Conservation (phyloP, 2,113 vertebrate species). For the Gulo gulo region DNA sequence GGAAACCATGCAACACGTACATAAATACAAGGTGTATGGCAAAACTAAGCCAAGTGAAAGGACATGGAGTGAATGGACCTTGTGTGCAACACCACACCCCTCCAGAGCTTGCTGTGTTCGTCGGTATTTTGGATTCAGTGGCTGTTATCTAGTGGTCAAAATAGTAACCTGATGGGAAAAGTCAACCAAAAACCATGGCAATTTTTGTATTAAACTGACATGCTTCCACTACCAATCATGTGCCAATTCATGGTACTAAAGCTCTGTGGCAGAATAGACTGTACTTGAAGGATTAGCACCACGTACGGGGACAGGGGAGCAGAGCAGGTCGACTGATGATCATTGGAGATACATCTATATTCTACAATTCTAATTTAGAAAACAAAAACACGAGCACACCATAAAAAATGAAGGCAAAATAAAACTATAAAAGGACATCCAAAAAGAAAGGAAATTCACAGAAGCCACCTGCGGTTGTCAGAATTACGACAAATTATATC, state of each 20-base stretch:
- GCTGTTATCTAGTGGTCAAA: neutral
- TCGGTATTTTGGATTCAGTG: neutral
- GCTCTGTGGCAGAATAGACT: neutral
- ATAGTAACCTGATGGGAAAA: neutral
- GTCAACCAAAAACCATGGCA: neutral
- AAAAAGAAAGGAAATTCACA: neutral
- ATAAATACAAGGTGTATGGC: neutral
- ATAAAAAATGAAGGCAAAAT: neutral
- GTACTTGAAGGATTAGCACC: neutral
- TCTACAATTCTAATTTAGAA: constrained; percentile 11
- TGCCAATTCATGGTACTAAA: neutral
- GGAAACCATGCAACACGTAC: neutral
- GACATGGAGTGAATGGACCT: neutral
- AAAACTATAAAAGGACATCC: neutral
- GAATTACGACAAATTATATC: neutral
- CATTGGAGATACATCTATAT: neutral
- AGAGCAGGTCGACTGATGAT: neutral
- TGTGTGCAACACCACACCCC: neutral
- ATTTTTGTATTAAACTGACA: neutral
- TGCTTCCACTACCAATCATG: neutral
- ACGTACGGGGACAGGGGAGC: neutral
- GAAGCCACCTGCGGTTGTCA: constrained; percentile 12
- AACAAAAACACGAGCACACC: neutral
- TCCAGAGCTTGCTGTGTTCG: neutral
- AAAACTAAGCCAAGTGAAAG: neutral